phyloP scores from a whole-genome alignment of 2,888 invertebrate genomes.

The Digitonthophagus gazella region DNA sequence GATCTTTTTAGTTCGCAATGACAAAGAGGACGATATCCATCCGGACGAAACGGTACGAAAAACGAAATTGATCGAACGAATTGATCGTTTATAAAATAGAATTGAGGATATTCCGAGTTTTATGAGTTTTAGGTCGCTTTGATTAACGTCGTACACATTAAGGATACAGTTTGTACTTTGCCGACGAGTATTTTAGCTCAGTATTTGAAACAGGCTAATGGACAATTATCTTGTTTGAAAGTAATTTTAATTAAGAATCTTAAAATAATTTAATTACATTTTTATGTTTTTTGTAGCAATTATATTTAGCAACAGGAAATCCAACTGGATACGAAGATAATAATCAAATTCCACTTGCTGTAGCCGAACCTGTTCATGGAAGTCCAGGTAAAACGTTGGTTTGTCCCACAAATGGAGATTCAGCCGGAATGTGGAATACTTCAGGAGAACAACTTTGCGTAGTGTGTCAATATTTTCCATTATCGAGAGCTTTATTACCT shows the following conservation, averaged over 20 bases:
- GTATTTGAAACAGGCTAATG: conserved; percentile 81
- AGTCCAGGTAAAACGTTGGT: conserved; percentile 45
- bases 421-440: conserved; percentile 56
- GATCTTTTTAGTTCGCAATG: conserved; percentile 68
- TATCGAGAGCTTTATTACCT: conserved; percentile 77
- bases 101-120: background rate
- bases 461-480: conserved; percentile 76
- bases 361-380: conserved; percentile 56
- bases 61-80: background rate
- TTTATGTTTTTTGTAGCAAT: conserved; percentile 59
- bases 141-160: conserved; percentile 79
- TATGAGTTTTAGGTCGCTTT: conserved; percentile 66
- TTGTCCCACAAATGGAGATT: conserved; percentile 50
- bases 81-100: background rate
- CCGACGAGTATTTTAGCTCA: conserved; percentile 81
- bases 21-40: conserved; percentile 59
- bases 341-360: conserved; percentile 54
- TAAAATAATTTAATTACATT: background rate
- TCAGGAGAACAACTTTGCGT: conserved; percentile 69
- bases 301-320: conserved; percentile 72
- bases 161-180: conserved; percentile 75
- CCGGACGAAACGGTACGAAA: conserved; percentile 73
- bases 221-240: conserved; percentile 79
- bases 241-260: conserved; percentile 51
- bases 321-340: conserved; percentile 58